Percentiles rank a stretch among this genome's conserved stretches.
These are phyloP conservation scores for Pristionchus fissidentatus DNA, from an alignment of 2,888 invertebrate genomes.

Conservation along the genomic window DNA sequence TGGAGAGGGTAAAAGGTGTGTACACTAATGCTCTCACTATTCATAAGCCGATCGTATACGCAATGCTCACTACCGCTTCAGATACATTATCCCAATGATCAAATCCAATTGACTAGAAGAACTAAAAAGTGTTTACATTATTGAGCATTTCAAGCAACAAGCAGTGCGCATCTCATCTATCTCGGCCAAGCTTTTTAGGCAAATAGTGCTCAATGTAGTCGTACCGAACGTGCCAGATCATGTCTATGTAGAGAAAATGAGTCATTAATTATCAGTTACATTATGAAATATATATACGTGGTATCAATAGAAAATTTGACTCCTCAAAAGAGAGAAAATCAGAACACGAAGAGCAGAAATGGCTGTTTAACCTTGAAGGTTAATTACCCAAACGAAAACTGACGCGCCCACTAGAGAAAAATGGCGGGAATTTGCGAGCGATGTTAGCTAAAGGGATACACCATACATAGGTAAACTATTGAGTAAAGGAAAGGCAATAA, in stretches of 20 bases:
- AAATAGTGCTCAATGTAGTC: neutral
- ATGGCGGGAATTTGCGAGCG: constrained; percentile 11
- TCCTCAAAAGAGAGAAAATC: neutral
- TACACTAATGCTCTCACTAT: constrained; percentile 35
- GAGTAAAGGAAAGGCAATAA: neutral
- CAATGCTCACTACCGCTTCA: constrained; percentile 2
- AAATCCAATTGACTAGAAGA: neutral
- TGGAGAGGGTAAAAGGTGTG: constrained; percentile 18
- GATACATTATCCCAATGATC: neutral
- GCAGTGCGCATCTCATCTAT: neutral
- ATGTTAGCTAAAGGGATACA: neutral
- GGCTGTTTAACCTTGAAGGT: constrained; percentile 1
- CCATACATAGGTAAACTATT: neutral
- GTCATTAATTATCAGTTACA: no score
- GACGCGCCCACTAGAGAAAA: neutral
- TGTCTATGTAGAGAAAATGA: no score
- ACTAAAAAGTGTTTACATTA: no score
- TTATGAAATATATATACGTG: no score
- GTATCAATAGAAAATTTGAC: neutral
- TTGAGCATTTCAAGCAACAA: constrained; percentile 6
- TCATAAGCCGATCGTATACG: constrained; percentile 30
- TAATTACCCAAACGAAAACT: constrained; percentile 17
- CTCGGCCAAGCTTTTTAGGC: neutral
- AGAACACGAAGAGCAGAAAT: neutral
- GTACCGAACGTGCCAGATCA: neutral